Evolutionary conservation across 2,113 vertebrate species (phyloP).

Genomic region (Pelvicachromis taeniatus): DNA sequence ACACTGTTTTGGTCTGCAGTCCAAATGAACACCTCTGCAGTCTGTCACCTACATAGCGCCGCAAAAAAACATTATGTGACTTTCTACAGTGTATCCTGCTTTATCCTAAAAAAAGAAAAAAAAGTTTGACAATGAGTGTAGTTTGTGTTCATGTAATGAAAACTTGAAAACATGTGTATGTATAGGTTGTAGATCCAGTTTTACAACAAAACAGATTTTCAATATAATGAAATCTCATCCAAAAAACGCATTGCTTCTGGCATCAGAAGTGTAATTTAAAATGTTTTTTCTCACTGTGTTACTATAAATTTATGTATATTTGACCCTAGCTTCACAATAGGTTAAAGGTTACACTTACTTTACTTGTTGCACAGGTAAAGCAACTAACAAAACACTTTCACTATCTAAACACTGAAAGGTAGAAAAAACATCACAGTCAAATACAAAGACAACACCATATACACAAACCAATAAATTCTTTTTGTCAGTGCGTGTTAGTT

Average conservation of each 20-base stretch:
- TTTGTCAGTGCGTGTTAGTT: not conserved
- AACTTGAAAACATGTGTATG: not conserved
- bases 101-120: not conserved
- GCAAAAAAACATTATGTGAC: slow-evolving; percentile 14
- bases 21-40: slow-evolving; percentile 44
- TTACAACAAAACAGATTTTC: not conserved
- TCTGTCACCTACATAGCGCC: slow-evolving; percentile 8
- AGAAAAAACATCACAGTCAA: not conserved
- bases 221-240: not conserved
- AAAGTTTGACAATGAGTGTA: not conserved
- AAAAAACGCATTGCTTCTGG: not conserved
- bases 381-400: not conserved
- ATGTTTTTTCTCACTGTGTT: not conserved
- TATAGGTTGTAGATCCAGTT: not conserved
- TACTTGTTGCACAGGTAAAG: not conserved
- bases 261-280: not conserved
- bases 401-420: not conserved
- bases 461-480: not conserved
- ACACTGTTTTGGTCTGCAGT: slow-evolving; percentile 48
- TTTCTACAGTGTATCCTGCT: not conserved
- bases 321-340: not conserved
- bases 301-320: not conserved
- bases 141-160: slow-evolving; percentile 1
- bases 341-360: not conserved
- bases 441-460: not conserved